Percentiles rank a stretch among this genome's conserved stretches.
These are phyloP conservation scores for Cecropterus lyciades DNA, from an alignment of 1,140 invertebrate species.

Conservation along the genomic window DNA sequence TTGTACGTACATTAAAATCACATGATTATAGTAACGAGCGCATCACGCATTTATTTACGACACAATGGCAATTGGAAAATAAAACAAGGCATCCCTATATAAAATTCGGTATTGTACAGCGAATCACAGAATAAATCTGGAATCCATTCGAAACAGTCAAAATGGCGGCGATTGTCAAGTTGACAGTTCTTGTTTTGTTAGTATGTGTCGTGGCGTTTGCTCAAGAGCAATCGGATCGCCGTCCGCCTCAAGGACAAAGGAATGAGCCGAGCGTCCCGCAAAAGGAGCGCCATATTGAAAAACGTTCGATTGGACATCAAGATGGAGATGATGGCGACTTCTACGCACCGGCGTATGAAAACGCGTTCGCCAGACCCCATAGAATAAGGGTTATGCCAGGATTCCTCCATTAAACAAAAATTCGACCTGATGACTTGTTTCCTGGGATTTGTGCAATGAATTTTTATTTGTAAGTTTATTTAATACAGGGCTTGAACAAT, in stretches of 20 bases:
- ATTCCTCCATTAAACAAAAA: conserved; percentile 56
- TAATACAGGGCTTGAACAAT: conserved; percentile 20
- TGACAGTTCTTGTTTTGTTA: conserved; percentile 9
- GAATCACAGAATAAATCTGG: neutral
- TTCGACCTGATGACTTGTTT: neutral
- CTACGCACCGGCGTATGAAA: conserved; percentile 49
- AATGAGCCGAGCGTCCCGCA: neutral
- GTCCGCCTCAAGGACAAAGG: conserved; percentile 9
- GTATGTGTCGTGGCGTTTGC: conserved; percentile 14
- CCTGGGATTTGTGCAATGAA: conserved; percentile 25
- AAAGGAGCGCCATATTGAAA: conserved; percentile 23
- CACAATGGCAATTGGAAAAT: conserved; percentile 28
- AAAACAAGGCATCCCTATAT: conserved; percentile 35
- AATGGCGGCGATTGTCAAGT: conserved; percentile 32
- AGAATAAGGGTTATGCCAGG: conserved; percentile 62
- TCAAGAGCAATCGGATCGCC: neutral
- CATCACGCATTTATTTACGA: conserved; percentile 27
- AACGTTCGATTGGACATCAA: conserved; percentile 14
- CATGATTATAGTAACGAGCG: conserved; percentile 30
- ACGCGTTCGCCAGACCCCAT: conserved; percentile 55
- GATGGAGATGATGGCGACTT: conserved; percentile 37
- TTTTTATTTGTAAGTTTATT: conserved; percentile 30
- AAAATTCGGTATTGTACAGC: conserved; percentile 26
- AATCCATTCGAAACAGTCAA: conserved; percentile 34
- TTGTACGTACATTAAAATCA: conserved; percentile 24